Evolutionary conservation across 1,140 invertebrate genomes (phyloP).

Genomic region (Zaprionus kolodkinae): DNA sequence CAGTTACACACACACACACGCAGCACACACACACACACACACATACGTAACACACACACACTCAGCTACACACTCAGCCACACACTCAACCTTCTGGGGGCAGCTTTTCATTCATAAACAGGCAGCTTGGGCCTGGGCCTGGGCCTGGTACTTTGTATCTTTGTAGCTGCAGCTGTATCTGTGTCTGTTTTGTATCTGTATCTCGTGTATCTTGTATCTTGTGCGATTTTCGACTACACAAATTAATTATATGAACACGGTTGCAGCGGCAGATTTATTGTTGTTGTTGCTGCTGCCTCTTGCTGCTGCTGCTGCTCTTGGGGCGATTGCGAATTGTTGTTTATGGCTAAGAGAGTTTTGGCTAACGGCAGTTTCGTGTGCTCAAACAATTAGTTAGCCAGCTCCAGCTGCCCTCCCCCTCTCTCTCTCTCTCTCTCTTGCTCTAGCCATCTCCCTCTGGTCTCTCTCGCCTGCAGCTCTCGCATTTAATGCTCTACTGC

Average conservation of each 20-base stretch:
- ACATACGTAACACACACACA: slow-evolving; percentile 37
- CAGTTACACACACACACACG: slow-evolving; percentile 44
- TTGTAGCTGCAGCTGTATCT: slow-evolving; percentile 15
- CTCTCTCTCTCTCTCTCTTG: not conserved
- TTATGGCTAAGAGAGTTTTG: slow-evolving; percentile 45
- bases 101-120: slow-evolving; percentile 48
- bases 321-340: slow-evolving; percentile 33
- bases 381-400: slow-evolving; percentile 49
- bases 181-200: not conserved
- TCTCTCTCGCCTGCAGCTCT: slow-evolving; percentile 11
- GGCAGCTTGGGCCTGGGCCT: slow-evolving; percentile 1
- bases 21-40: slow-evolving; percentile 30
- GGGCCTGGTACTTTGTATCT: slow-evolving; percentile 3
- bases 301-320: slow-evolving; percentile 6
- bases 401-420: not conserved
- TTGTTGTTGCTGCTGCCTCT: slow-evolving; percentile 11
- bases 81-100: slow-evolving; percentile 13
- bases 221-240: slow-evolving; percentile 52
- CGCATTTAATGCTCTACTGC: slow-evolving; percentile 58
- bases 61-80: slow-evolving; percentile 20
- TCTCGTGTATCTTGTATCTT: slow-evolving; percentile 29
- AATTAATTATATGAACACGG: slow-evolving; percentile 56
- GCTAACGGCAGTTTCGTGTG: slow-evolving; percentile 56
- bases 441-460: slow-evolving; percentile 11
- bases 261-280: slow-evolving; percentile 26